phyloP scores from a whole-genome alignment of 2,113 vertebrate species.

The Chloropsis hardwickii region DNA sequence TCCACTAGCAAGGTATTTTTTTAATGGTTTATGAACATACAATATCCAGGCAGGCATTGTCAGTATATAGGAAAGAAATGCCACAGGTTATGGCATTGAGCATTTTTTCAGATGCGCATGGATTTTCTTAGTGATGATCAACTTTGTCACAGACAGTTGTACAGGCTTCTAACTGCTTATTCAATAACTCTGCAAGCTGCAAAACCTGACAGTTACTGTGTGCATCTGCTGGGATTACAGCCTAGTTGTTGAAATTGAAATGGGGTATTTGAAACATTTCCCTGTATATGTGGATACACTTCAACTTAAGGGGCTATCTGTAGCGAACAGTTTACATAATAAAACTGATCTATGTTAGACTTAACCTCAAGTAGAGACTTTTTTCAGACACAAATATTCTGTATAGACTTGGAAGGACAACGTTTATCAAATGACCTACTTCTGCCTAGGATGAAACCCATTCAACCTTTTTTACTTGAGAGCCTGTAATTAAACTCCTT shows the following conservation, averaged over 20 bases:
- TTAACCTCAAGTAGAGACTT: neutral
- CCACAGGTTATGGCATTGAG: neutral
- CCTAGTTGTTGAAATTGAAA: neutral
- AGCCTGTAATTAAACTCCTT: conserved; percentile 5
- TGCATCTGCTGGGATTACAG: conserved; percentile 1
- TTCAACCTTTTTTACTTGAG: neutral
- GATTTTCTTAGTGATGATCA: neutral
- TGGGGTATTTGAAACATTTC: neutral
- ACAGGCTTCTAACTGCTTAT: neutral
- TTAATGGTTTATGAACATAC: neutral
- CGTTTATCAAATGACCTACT: conserved; percentile 18
- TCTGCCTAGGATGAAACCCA: neutral
- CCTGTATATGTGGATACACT: neutral
- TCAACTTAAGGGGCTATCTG: neutral
- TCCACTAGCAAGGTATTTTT: neutral
- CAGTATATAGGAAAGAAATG: neutral
- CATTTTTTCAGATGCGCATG: neutral
- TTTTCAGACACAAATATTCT: neutral
- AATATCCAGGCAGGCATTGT: neutral
- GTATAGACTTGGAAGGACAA: neutral
- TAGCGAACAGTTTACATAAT: neutral
- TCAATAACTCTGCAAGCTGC: neutral
- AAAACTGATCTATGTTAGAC: neutral
- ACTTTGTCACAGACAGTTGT: neutral
- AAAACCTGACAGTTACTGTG: conserved; percentile 10